These are phyloP conservation scores for Osedax frankpressi DNA, from an alignment of 2,888 invertebrate genomes.

Conservation along the genomic window DNA sequence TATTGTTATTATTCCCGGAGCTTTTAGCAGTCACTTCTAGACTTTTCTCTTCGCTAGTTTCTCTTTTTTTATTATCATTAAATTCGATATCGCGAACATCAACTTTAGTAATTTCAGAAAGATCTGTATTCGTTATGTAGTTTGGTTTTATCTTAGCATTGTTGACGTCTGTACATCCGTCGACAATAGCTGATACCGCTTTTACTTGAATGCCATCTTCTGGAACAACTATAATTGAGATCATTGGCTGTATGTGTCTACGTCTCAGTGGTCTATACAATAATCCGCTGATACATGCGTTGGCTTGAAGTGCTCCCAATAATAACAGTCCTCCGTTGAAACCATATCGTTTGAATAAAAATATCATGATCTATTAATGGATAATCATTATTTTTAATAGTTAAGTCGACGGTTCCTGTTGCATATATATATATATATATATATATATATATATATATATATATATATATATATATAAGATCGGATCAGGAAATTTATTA, in stretches of 20 bases:
- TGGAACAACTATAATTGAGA: too few species aligned
- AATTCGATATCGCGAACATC: too few species aligned
- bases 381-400: too few species aligned
- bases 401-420: too few species aligned
- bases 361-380: not conserved
- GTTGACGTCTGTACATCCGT: not conserved
- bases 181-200: not conserved
- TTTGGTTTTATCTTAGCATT: not conserved
- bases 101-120: too few species aligned
- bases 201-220: not conserved
- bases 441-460: too few species aligned
- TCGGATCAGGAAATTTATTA: too few species aligned
- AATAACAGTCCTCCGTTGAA: conserved; percentile 13
- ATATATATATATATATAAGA: too few species aligned
- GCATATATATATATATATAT: too few species aligned
- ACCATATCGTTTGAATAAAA: conserved; percentile 13
- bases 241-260: too few species aligned
- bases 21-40: not conserved
- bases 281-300: conserved; percentile 9
- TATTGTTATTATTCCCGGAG: too few species aligned
- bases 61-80: not conserved
- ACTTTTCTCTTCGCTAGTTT: not conserved
- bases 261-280: conserved; percentile 8
- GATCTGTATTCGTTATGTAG: not conserved
- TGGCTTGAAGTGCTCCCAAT: conserved; percentile 1